These are phyloP conservation scores for Brachionichthys hirsutus DNA, from an alignment of 2,113 vertebrate genomes.

Conservation along the genomic window DNA sequence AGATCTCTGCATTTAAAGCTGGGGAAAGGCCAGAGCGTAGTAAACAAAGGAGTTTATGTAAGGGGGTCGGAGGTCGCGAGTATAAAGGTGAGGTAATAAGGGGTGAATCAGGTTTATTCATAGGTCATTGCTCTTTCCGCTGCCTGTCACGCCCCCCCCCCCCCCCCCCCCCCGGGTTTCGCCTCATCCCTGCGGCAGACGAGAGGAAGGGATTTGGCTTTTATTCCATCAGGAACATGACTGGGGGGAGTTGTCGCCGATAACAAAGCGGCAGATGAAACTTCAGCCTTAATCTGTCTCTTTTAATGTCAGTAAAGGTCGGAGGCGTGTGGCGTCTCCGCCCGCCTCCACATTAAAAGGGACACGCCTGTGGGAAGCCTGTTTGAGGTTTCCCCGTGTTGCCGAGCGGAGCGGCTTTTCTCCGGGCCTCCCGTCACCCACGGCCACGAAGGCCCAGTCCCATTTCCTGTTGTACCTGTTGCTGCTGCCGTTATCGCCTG, in stretches of 20 bases:
- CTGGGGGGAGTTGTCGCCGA: constrained; percentile 12
- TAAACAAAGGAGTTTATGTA: constrained; percentile 30
- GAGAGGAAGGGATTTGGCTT: constrained; percentile 12
- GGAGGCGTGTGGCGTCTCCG: constrained; percentile 12
- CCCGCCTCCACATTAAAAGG: constrained; percentile 43
- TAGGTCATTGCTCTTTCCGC: constrained; percentile 36
- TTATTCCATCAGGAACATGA: constrained; percentile 1
- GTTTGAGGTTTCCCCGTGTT: too few relatives aligned
- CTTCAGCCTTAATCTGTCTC: constrained; percentile 38
- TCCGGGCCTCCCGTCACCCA: too few relatives aligned
- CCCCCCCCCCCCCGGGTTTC: constrained; percentile 13
- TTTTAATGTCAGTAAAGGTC: constrained; percentile 68
- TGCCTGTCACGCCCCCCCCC: constrained; percentile 3
- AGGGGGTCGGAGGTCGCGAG: constrained; percentile 11
- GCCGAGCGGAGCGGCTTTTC: too few relatives aligned
- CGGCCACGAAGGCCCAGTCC: too few relatives aligned
- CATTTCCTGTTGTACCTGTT: too few relatives aligned
- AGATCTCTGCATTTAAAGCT: not conserved
- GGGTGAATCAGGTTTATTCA: constrained; percentile 18
- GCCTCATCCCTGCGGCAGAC: too few relatives aligned
- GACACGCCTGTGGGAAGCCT: not conserved
- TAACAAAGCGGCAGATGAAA: constrained; percentile 50
- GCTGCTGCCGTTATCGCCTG: too few relatives aligned
- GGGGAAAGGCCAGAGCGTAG: constrained; percentile 9
- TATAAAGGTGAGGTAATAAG: constrained; percentile 26